Conservation (phyloP, 2,113 vertebrate species). For the Myotis lucifugus region DNA sequence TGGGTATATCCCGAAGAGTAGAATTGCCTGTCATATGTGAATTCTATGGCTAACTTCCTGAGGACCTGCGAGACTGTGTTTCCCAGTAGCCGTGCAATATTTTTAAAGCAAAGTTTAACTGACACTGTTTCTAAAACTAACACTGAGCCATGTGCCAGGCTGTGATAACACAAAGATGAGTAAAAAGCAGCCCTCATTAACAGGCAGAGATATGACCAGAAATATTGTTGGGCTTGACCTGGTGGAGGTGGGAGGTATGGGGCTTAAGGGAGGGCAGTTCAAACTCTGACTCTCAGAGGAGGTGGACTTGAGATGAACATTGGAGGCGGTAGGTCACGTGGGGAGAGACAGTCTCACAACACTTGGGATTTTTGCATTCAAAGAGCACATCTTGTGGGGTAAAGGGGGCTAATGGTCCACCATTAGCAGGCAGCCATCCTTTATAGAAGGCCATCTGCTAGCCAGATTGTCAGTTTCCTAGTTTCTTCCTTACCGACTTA, state of each 20-base stretch:
- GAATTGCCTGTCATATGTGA: neutral
- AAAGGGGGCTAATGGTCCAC: neutral
- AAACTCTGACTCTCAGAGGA: neutral
- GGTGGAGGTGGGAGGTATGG: neutral
- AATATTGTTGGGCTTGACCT: neutral
- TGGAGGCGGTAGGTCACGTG: neutral
- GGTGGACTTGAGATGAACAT: neutral
- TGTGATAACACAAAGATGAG: neutral
- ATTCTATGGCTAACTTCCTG: neutral
- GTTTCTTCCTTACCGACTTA: neutral
- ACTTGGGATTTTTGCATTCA: neutral
- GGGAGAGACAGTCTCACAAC: neutral
- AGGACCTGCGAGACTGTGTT: neutral
- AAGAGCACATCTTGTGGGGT: neutral
- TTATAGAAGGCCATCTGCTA: neutral
- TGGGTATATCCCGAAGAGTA: neutral
- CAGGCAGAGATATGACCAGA: neutral
- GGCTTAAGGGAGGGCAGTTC: neutral
- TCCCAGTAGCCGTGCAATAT: neutral
- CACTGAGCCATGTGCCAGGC: neutral
- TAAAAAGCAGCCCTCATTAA: neutral
- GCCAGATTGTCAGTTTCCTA: neutral
- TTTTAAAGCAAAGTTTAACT: constrained; percentile 26
- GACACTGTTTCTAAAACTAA: neutral
- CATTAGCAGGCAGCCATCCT: neutral